Evolutionary conservation across 2,888 invertebrate species (phyloP).

Genomic region (Hydrotaea diabolus): DNA sequence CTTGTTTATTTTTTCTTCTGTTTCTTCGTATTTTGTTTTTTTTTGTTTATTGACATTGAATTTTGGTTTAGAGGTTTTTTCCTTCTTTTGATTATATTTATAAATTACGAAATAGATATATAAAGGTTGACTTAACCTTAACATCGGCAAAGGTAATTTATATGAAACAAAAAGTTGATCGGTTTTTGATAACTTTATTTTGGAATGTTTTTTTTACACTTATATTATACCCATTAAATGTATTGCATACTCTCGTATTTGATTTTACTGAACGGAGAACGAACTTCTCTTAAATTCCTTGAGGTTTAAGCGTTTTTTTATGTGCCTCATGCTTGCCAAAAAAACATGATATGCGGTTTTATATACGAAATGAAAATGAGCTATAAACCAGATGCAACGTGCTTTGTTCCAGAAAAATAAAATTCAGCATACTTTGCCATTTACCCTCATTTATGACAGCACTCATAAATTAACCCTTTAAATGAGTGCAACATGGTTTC

Average conservation of each 20-base stretch:
- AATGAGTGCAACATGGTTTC: neutral
- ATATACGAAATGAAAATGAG: neutral
- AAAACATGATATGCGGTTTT: neutral
- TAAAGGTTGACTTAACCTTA: neutral
- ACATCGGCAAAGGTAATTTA: neutral
- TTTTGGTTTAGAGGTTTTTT: neutral
- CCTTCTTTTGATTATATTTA: neutral
- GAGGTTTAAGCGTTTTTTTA: no score
- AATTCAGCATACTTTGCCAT: neutral
- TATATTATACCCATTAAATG: no score
- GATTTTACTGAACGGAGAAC: no score
- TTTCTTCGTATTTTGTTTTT: neutral
- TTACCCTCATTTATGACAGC: slow-evolving; percentile 4
- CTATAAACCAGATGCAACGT: neutral
- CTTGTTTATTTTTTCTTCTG: neutral
- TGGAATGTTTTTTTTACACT: neutral
- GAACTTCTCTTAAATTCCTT: no score
- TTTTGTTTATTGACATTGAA: slow-evolving; percentile 22
- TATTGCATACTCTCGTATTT: no score
- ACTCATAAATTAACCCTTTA: slow-evolving; percentile 37
- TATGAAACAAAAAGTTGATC: neutral
- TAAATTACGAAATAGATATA: neutral
- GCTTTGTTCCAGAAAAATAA: neutral
- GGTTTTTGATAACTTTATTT: neutral
- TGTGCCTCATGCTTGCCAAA: neutral